Base-by-base conservation (phyloP, 2,797 vertebrate genomes). In the Gastrophryne carolinensis region DNA sequence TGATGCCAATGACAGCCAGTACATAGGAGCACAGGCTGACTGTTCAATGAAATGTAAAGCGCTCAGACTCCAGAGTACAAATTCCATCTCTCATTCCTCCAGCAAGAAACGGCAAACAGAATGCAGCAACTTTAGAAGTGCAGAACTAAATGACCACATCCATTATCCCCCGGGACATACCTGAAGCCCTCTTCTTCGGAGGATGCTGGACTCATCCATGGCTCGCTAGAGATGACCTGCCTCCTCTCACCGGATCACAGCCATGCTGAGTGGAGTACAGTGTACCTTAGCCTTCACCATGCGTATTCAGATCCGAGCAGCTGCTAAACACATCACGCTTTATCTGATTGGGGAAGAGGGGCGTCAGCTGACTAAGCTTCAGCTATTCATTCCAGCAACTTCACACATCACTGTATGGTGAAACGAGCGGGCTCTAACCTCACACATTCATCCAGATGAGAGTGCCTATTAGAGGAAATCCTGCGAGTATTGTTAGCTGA, bases 181-280 rank as follows among this genome's bases (percentile, higher is more conserved):
- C 96, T 98, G 95, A 90, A 97, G 91, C 85, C 94, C 95, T 71
- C 95, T 90, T 72, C 95, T 89, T 83, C 95, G 93, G 84, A 97
- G 92, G 87, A 96, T 95, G 88, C 95, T 95, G 81, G 93, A 92
- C 91, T 96, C 94, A 75, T 98, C 95, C 95, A 98, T 96, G 82
- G 84, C 88, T 81, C 78, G 63, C 73, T 79, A 70, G 53, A 34
- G 2, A 72, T 80, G 76, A 80, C 76, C 86, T 79, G 81, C 86
- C 86, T 84, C 87, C 87, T 87, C 85, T 84, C 87, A 84, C 90
- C 82, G 86, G 90, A 81, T 83, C 83, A 84, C 81, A 92, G 85
- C 91, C 95, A 92, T 86, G 88, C 92, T 88, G 91, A 86, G 91
- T 86, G 87, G 35, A 77, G 58, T 58, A 77, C 67, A 65, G 35